These are phyloP conservation scores for Plestiodon gilberti DNA, from an alignment of 2,113 vertebrate genomes.

Conservation along the genomic window DNA sequence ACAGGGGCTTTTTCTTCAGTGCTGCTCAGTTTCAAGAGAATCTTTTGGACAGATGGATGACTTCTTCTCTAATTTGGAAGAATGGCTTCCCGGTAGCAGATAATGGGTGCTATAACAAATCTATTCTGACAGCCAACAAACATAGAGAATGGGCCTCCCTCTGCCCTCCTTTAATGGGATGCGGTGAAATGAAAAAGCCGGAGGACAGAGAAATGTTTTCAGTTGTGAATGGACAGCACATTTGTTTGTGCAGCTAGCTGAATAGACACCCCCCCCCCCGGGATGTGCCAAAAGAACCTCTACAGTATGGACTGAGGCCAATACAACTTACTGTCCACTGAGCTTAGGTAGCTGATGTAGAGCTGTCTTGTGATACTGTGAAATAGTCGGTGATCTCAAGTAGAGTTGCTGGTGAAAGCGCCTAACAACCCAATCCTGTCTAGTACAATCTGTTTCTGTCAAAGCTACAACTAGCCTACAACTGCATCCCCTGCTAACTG, in stretches of 20 bases:
- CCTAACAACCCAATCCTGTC: too few relatives aligned
- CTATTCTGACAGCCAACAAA: slow-evolving; percentile 65
- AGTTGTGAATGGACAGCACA: slow-evolving; percentile 16
- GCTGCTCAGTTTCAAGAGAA: slow-evolving; percentile 32
- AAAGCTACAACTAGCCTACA: too few relatives aligned
- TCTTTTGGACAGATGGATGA: slow-evolving; percentile 60
- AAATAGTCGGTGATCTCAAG: not conserved
- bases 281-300: slow-evolving; percentile 21
- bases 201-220: slow-evolving; percentile 30
- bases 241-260: slow-evolving; percentile 17
- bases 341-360: not conserved
- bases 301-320: not conserved
- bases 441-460: too few relatives aligned
- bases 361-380: not conserved
- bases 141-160: slow-evolving; percentile 58
- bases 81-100: slow-evolving; percentile 70
- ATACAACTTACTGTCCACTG: not conserved
- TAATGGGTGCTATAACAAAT: slow-evolving; percentile 66
- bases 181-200: slow-evolving; percentile 43
- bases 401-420: not conserved
- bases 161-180: slow-evolving; percentile 45
- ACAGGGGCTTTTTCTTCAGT: slow-evolving; percentile 35
- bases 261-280: slow-evolving; percentile 30
- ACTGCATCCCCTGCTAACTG: too few relatives aligned
- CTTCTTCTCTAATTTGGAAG: slow-evolving; percentile 67